Evolutionary conservation across 1,140 invertebrate genomes (phyloP).

Genomic region (Hetaerina americana): DNA sequence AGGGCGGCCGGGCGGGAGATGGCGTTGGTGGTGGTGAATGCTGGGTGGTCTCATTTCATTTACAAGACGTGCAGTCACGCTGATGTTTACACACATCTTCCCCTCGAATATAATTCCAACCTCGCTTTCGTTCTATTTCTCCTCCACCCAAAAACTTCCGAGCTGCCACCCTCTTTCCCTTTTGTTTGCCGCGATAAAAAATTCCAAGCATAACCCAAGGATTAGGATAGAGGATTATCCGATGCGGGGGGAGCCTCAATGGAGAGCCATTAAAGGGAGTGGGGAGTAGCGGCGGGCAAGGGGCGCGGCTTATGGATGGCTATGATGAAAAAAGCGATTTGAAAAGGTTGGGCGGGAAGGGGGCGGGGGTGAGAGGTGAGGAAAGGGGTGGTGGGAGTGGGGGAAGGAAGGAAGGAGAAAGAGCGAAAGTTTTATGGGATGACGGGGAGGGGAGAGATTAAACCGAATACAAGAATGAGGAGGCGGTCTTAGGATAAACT

Average conservation of each 20-base stretch:
- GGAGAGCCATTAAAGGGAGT: background rate
- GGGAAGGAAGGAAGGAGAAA: background rate
- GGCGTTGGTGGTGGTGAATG: too few relatives aligned
- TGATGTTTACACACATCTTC: background rate
- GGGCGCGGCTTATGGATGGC: background rate
- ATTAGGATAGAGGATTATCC: background rate
- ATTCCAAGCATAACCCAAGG: background rate
- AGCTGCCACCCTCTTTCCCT: background rate
- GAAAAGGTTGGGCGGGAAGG: background rate
- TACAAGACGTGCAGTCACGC: background rate
- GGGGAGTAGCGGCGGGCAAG: background rate
- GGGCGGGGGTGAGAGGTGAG: background rate
- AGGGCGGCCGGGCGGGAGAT: too few relatives aligned
- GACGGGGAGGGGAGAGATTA: too few relatives aligned
- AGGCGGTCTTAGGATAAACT: too few relatives aligned
- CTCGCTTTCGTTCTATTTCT: background rate
- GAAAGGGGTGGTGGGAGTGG: background rate
- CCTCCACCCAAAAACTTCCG: background rate
- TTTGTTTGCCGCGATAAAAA: background rate
- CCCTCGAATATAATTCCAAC: too few relatives aligned
- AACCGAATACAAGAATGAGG: too few relatives aligned
- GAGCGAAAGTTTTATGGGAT: too few relatives aligned
- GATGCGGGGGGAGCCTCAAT: background rate
- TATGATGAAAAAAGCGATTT: background rate
- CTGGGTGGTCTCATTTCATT: too few relatives aligned